phyloP scores from a whole-genome alignment of 2,113 vertebrate species.

The Chloropsis cyanopogon region DNA sequence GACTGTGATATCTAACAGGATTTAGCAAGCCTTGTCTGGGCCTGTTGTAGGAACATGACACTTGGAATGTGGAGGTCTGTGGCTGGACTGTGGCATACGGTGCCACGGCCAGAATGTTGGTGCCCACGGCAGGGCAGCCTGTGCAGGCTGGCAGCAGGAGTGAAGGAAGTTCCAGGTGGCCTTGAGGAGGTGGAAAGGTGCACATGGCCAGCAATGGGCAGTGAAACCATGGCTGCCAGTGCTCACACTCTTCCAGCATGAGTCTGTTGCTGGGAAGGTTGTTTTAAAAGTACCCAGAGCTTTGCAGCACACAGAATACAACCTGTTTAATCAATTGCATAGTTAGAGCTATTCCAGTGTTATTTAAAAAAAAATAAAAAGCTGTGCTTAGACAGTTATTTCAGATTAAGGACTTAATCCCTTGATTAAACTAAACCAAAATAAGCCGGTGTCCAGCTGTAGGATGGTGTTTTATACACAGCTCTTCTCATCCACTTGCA shows the following conservation, averaged over 20 bases:
- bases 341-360: not conserved
- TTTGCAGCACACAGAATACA: not conserved
- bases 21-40: not conserved
- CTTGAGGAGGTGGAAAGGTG: not conserved
- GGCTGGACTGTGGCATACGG: not conserved
- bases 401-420: slow-evolving; percentile 56
- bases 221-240: not conserved
- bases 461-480: not conserved
- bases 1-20: not conserved
- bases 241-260: accelerated
- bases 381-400: slow-evolving; percentile 36
- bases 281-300: not conserved
- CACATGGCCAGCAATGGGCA: not conserved
- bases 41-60: not conserved
- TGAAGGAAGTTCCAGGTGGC: not conserved
- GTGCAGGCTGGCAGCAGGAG: not conserved
- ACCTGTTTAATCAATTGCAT: not conserved
- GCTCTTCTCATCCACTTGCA: not conserved
- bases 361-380: not conserved
- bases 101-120: not conserved
- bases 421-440: slow-evolving; percentile 46
- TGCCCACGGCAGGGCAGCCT: not conserved
- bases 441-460: slow-evolving; percentile 31
- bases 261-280: not conserved
- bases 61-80: not conserved